Percentiles rank a stretch among this genome's conserved stretches.
Conservation (phyloP, 2,797 vertebrate genomes). For the Etheostoma perlongum region DNA sequence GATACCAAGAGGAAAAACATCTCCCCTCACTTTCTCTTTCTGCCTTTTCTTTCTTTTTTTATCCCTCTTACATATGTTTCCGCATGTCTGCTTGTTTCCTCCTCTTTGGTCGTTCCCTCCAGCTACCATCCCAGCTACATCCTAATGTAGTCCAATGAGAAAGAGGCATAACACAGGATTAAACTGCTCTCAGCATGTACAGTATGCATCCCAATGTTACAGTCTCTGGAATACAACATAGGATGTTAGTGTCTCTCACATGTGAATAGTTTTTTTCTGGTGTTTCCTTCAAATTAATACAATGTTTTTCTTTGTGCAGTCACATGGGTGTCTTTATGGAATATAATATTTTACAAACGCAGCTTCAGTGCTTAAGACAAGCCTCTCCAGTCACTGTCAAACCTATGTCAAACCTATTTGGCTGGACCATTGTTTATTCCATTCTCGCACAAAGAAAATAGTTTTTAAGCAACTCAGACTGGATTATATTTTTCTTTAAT, state of each 20-base stretch:
- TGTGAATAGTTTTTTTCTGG: neutral
- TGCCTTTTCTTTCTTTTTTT: neutral
- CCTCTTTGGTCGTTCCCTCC: neutral
- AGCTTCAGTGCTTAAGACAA: neutral
- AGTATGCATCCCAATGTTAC: neutral
- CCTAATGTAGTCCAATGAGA: neutral
- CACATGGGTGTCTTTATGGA: conserved; percentile 18
- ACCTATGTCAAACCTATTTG: conserved; percentile 12
- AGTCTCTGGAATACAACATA: neutral
- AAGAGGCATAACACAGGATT: conserved; percentile 17
- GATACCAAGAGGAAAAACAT: neutral
- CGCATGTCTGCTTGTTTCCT: neutral
- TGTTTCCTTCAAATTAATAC: neutral
- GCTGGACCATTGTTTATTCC: conserved; percentile 14
- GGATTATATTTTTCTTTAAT: conserved; percentile 31
- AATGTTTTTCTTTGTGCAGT: conserved; percentile 10
- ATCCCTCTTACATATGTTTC: too few relatives aligned
- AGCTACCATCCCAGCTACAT: conserved; percentile 6
- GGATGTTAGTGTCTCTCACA: neutral
- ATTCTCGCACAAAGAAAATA: conserved; percentile 17
- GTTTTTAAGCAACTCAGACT: conserved; percentile 14
- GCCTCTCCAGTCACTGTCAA: conserved; percentile 16
- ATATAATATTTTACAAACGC: neutral
- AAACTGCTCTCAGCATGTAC: conserved; percentile 13
- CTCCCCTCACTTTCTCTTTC: neutral